These are phyloP conservation scores for Orussus abietinus DNA, from an alignment of 1,140 invertebrate species.

Conservation along the genomic window DNA sequence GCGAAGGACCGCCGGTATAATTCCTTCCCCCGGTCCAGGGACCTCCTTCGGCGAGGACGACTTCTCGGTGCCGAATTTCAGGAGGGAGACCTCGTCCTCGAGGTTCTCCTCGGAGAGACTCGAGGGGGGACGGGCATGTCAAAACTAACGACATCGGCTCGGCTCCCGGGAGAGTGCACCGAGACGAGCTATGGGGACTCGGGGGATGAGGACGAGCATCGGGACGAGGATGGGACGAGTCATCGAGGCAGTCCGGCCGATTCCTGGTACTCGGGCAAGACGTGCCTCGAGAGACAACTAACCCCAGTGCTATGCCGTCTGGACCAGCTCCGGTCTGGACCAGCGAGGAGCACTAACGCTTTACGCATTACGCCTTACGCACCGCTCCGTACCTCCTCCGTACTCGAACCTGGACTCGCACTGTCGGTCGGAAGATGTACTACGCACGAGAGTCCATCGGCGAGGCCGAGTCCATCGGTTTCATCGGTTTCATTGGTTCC, in stretches of 20 bases:
- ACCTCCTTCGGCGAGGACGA: too few species aligned
- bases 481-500: too few species aligned
- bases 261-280: constrained; percentile 40
- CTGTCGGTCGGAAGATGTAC: too few species aligned
- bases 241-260: constrained; percentile 36
- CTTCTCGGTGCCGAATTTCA: too few species aligned
- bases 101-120: background rate
- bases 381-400: too few species aligned
- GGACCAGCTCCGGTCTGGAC: constrained; percentile 29
- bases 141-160: constrained; percentile 39
- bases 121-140: constrained; percentile 18
- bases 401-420: too few species aligned
- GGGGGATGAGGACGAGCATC: constrained; percentile 17
- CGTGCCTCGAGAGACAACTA: constrained; percentile 49
- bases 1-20: constrained; percentile 18
- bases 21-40: constrained; percentile 25
- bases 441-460: too few species aligned
- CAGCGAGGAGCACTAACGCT: too few species aligned
- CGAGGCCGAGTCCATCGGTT: too few species aligned
- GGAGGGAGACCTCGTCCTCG: too few species aligned
- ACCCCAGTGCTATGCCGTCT: constrained; percentile 30
- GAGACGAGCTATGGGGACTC: constrained; percentile 25
- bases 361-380: too few species aligned
- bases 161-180: constrained; percentile 31
- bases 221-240: constrained; percentile 33